These are phyloP conservation scores for Psammodynastes pulverulentus DNA, from an alignment of 2,113 vertebrate species.

Conservation along the genomic window DNA sequence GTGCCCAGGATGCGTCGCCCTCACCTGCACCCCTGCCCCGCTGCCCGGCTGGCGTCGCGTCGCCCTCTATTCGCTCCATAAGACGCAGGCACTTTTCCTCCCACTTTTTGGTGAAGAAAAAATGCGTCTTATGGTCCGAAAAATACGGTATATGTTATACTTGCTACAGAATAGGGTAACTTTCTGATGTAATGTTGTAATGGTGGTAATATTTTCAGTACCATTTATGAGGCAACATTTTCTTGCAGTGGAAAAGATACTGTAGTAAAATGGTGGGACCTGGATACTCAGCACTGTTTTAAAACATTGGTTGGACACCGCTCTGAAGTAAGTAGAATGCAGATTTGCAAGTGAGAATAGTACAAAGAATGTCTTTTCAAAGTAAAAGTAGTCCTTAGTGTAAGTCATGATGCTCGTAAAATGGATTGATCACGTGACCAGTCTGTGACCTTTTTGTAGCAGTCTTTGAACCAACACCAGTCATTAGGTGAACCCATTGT, in stretches of 20 bases:
- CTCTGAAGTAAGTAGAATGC: conserved; percentile 77
- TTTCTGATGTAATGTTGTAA: neutral
- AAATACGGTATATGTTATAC: too few species aligned
- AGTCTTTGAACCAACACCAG: neutral
- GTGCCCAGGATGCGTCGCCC: too few species aligned
- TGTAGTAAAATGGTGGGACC: conserved; percentile 96
- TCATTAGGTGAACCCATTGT: neutral
- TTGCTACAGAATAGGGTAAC: neutral
- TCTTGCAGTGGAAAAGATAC: conserved; percentile 87
- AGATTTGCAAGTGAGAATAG: neutral
- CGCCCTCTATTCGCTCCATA: too few species aligned
- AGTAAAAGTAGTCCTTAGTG: neutral
- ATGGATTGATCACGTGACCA: neutral
- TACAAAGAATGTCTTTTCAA: neutral
- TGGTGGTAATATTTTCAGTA: neutral
- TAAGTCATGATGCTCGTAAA: neutral
- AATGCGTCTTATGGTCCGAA: too few species aligned
- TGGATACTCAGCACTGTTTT: conserved; percentile 97
- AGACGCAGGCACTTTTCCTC: too few species aligned
- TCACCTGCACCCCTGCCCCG: too few species aligned
- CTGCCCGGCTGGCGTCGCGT: too few species aligned
- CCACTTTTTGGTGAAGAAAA: too few species aligned
- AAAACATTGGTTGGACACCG: conserved; percentile 94
- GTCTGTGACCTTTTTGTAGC: neutral
- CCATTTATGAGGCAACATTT: neutral